Evolutionary conservation across 1,140 invertebrate genomes (phyloP), one percentile per base, ranked within the genome.

Genomic region (Pomacea maculata): DNA sequence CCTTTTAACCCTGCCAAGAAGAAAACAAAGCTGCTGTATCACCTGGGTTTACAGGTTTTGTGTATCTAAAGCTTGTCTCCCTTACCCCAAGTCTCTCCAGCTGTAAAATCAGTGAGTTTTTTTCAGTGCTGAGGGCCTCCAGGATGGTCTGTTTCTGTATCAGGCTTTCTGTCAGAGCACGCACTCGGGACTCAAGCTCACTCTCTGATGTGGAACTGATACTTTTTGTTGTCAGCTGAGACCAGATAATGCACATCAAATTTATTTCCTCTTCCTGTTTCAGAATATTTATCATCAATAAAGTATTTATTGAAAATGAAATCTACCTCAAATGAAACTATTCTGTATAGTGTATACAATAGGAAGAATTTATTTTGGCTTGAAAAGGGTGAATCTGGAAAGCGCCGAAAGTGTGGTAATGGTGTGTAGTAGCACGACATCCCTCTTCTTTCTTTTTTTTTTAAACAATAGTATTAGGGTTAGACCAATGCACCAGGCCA

Each of bases 81-180:
- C 80, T 76, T 82, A 91, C 94, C 92, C 96, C 95, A n/a, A 95
- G 90, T 90, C 95, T 94, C 88, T 96, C 96, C 52, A 96, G 89
- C 87, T 96, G 95, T 34, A 96, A 88, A 70, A 93, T 91, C 45
- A 96, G 91, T 17, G 95, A 95, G 92, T 96, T 96, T 84, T 95
- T 94, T 85, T 97, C 95, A 1, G 95, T 94, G 55, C 95, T 95
- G 25, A 96, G 91, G 52, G 93, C 93, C 90, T 97, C 96, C 54
- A 97, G 86, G 77, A 94, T 92, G 75, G 94, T 94, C 89, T 97
- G 96, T 87, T 96, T 96, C 80, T 95, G 93, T 77, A 97, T 95
- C 25, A 97, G 91, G 73, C 95, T 95, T 87, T 96, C 95, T 2
- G 95, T 96, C 17, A 96, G 91, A 5, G 93, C 92, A 78, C 94